Base-by-base conservation (phyloP, 1,140 invertebrate species). In the Manduca sexta region DNA sequence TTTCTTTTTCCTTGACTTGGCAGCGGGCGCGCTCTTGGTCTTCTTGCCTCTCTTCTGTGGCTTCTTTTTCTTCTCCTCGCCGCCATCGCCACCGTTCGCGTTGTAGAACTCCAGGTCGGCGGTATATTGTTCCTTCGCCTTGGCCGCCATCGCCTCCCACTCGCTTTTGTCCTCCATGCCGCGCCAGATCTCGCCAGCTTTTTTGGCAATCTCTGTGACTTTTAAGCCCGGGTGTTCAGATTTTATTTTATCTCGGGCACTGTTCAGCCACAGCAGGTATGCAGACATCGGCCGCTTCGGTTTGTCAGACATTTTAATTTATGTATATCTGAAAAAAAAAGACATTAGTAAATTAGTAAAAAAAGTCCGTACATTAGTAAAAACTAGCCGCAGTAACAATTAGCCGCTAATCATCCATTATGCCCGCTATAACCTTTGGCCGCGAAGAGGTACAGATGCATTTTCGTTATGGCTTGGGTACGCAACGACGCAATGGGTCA, bases 121-220 rank as follows among this genome's bases (percentile, higher is more conserved):
- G 11, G 48, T 39, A 42, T 60, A 60, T 18, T 51, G 48, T 37
- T 60, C 52, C 40, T 60, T 60, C 13, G 52, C 52, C 10, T 49
- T 47, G 5, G 51, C 54, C 3, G 59, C 59, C 15, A 41, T 41
- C 8, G 34, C 34, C 31, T 62, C 48, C 54, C 55, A 62, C 18
- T 45, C 49, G 30, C 18, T 54, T 88, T 97, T 98, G 65, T 97
- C 95, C 41, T 92, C 91, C 21, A 98, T 60, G 60, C 93, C 91
- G 58, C 92, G 92, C 97, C 97, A 98, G 83, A 96, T 87, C 84
- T 98, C 95, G n/a, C 97, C 97, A 49, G 90, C 96, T 73, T 95
- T 97, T 74, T 97, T 98, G 0, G 94, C 91, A 18, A 98, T 89
- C 64, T 98, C 97, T 3, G 94, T 95, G 0, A 98, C 88, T 41